Percentiles rank a stretch among this genome's conserved stretches.
These are phyloP conservation scores for Brevipalpus yothersi DNA, from an alignment of 1,140 invertebrate genomes.

Conservation along the genomic window DNA sequence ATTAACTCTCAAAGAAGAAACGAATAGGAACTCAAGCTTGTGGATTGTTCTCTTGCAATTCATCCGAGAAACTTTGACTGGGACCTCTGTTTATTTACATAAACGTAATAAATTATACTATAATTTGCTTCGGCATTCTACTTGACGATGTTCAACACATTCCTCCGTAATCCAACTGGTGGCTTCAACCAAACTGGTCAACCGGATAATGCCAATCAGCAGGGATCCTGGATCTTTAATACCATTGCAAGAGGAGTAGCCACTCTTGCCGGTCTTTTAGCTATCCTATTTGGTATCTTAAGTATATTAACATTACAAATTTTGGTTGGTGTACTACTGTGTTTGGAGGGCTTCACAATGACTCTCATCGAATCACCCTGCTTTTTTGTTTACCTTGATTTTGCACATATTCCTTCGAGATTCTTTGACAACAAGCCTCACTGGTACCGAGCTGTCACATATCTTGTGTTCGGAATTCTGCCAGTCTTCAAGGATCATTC, in stretches of 20 bases:
- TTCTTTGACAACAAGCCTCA: conserved; percentile 8
- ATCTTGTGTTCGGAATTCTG: conserved; percentile 1
- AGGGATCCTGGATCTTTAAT: neutral
- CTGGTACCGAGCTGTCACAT: conserved; percentile 7
- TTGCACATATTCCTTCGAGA: conserved; percentile 1
- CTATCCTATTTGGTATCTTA: neutral
- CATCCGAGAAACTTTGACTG: too few relatives aligned
- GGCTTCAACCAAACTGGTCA: too few relatives aligned
- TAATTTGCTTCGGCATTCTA: too few relatives aligned
- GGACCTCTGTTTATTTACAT: too few relatives aligned
- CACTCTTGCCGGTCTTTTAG: neutral
- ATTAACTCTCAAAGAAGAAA: too few relatives aligned
- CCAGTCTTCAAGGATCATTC: neutral
- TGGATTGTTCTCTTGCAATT: too few relatives aligned
- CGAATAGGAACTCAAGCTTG: too few relatives aligned
- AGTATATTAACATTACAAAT: neutral
- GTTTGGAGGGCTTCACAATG: neutral
- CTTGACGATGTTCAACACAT: too few relatives aligned
- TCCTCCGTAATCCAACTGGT: too few relatives aligned
- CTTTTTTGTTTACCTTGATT: conserved; percentile 8
- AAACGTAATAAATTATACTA: too few relatives aligned
- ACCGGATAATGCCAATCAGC: neutral
- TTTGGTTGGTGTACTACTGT: neutral
- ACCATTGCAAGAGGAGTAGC: neutral
- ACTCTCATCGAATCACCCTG: conserved; percentile 7